Evolutionary conservation across 2,888 invertebrate genomes (phyloP).

Genomic region (Tiliacea aurago): DNA sequence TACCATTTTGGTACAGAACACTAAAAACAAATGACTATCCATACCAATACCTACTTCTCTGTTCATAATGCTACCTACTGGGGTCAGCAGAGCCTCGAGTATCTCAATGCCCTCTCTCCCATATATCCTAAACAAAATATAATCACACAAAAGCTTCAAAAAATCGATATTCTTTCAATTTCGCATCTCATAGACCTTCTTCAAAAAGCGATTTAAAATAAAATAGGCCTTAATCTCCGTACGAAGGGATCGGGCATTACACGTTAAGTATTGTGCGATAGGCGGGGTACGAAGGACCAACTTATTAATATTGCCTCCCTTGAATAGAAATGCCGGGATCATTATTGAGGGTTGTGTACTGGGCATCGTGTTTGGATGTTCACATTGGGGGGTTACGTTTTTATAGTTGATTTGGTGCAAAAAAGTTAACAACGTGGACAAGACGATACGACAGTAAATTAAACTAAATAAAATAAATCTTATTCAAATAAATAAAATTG

Average conservation of each 20-base stretch:
- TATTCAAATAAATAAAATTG: no score
- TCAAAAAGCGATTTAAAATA: slow-evolving; percentile 65
- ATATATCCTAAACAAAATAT: slow-evolving; percentile 39
- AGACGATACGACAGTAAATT: no score
- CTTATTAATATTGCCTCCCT: slow-evolving; percentile 76
- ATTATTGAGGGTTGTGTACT: slow-evolving; percentile 71
- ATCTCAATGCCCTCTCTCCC: background rate
- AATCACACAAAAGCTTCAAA: slow-evolving; percentile 30
- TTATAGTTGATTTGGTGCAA: background rate
- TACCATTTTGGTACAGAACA: no score
- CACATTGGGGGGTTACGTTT: slow-evolving; percentile 46
- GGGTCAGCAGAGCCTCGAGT: background rate
- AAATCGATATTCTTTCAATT: slow-evolving; percentile 61
- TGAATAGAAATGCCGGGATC: slow-evolving; percentile 74
- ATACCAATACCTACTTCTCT: no score
- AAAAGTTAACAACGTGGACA: no score
- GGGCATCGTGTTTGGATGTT: slow-evolving; percentile 63
- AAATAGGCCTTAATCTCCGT: slow-evolving; percentile 65
- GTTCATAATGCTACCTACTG: background rate
- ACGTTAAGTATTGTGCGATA: slow-evolving; percentile 63
- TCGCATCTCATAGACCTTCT: slow-evolving; percentile 58
- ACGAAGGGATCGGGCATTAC: slow-evolving; percentile 60
- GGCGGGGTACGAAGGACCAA: slow-evolving; percentile 60
- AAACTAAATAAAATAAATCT: no score
- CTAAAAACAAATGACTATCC: slow-evolving; percentile 3